Conservation (phyloP, 2,113 vertebrate species). For the Plecturocebus donacophilus region DNA sequence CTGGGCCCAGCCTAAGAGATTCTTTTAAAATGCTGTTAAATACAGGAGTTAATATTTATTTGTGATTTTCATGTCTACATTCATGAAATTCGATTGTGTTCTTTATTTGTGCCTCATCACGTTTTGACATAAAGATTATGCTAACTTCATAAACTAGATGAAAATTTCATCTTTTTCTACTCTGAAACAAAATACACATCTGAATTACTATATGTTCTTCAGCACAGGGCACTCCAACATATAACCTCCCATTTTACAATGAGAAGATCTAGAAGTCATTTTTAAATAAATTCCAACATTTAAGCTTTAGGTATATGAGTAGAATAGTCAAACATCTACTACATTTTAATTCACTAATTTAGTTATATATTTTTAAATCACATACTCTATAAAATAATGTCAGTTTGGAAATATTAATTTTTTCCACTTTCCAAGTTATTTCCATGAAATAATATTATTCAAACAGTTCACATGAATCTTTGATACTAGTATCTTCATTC, state of each 20-base stretch:
- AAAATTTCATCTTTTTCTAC: conserved; percentile 6
- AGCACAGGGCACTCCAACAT: not conserved
- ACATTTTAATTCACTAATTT: conserved; percentile 25
- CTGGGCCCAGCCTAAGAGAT: not conserved
- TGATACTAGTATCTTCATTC: not conserved
- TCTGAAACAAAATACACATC: not conserved
- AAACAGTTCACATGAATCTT: not conserved
- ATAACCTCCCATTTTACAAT: not conserved
- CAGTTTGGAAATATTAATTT: not conserved
- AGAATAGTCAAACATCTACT: not conserved
- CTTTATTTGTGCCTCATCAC: not conserved
- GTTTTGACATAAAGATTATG: conserved; percentile 27
- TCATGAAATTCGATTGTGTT: not conserved
- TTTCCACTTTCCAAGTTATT: not conserved
- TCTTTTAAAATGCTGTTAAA: not conserved
- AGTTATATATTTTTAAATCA: not conserved
- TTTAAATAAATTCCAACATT: conserved; percentile 19
- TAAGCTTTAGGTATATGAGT: not conserved
- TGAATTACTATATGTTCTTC: not conserved
- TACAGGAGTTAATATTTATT: conserved; percentile 4
- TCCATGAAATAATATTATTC: conserved; percentile 15
- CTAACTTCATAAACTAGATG: not conserved
- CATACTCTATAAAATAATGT: not conserved
- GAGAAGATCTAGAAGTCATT: not conserved
- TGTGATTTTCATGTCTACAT: conserved; percentile 8